Percentiles rank a stretch among this genome's conserved stretches.
Evolutionary conservation across 1,140 invertebrate species (phyloP).

Genomic region (Cepaea nemoralis): DNA sequence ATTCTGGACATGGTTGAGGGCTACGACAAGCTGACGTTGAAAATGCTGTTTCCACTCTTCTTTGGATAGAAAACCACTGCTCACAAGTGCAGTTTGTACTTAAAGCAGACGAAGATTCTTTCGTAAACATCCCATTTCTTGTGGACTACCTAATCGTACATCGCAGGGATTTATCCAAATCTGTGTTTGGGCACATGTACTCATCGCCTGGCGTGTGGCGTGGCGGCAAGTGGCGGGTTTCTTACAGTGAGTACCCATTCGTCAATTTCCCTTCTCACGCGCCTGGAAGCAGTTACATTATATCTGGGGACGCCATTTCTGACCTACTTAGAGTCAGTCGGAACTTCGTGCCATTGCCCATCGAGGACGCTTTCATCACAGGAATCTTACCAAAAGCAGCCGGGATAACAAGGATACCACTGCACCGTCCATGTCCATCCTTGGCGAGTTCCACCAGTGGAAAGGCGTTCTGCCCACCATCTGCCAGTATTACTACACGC

Average conservation of each 20-base stretch:
- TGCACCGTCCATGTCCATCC: constrained; percentile 21
- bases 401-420: constrained; percentile 42
- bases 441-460: neutral
- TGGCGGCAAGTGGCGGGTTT: constrained; percentile 55
- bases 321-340: constrained; percentile 53
- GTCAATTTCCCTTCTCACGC: constrained; percentile 57
- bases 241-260: constrained; percentile 51
- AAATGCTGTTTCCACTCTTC: constrained; percentile 86
- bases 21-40: constrained; percentile 88
- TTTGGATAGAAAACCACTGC: constrained; percentile 82
- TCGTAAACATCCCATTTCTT: constrained; percentile 68
- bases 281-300: constrained; percentile 62
- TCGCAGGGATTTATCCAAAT: constrained; percentile 31
- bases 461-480: neutral
- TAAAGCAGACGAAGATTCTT: constrained; percentile 75
- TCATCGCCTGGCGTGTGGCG: constrained; percentile 47
- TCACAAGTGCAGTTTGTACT: constrained; percentile 73
- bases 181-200: constrained; percentile 37
- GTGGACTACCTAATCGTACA: constrained; percentile 44
- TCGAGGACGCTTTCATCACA: constrained; percentile 73
- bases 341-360: constrained; percentile 56
- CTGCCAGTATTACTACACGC: neutral
- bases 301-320: constrained; percentile 50
- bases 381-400: constrained; percentile 66
- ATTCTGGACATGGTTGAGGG: constrained; percentile 84